Conservation (phyloP, 2,797 vertebrate species). For the Phylloscopus collybita region DNA sequence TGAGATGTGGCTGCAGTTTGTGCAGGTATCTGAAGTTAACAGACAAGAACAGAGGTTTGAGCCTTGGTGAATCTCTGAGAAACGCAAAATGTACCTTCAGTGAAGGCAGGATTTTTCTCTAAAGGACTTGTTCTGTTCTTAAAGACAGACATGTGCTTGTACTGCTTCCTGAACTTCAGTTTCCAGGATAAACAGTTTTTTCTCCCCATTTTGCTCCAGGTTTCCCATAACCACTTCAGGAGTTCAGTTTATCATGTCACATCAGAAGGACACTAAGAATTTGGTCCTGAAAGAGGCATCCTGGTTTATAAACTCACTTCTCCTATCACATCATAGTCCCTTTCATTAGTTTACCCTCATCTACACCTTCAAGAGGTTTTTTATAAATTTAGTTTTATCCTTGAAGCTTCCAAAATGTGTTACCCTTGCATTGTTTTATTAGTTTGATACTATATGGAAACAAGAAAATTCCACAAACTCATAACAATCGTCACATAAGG, state of each 20-base stretch:
- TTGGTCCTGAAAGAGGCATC: background rate
- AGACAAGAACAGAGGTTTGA: background rate
- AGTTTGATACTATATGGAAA: background rate
- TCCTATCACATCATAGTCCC: background rate
- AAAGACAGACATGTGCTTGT: background rate
- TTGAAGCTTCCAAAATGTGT: background rate
- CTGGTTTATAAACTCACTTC: background rate
- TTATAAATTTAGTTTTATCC: background rate
- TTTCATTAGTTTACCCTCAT: background rate
- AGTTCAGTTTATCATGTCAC: background rate
- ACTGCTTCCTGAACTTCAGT: background rate
- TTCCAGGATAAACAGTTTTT: background rate
- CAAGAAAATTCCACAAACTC: background rate
- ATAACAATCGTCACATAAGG: background rate
- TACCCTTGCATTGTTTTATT: background rate
- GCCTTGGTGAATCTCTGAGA: background rate
- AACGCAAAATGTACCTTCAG: background rate
- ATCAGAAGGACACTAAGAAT: background rate
- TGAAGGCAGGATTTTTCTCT: background rate
- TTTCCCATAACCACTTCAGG: background rate
- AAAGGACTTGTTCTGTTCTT: background rate
- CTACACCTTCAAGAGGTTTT: background rate
- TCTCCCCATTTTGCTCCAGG: background rate
- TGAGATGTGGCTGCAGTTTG: background rate
- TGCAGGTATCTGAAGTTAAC: background rate